Base-by-base conservation (phyloP, 2,797 vertebrate species). In the Hephaestus fuliginosus region DNA sequence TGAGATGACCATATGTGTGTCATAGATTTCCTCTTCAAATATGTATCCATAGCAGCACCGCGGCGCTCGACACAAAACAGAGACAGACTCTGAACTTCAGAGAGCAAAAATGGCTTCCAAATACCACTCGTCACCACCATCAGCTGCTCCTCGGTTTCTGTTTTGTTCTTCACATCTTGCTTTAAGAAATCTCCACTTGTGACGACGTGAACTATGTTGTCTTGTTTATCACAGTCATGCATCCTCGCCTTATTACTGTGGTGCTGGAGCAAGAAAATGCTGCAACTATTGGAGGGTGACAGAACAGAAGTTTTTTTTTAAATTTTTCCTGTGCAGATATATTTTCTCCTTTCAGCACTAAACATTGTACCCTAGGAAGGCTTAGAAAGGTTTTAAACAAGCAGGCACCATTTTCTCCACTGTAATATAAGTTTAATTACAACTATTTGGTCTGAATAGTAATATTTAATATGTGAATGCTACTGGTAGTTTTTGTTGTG, bases 1-100 rank as follows among this genome's bases (percentile, higher is more conserved):
- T 88, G 94, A 91, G 85, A 88, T 88, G 91, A 74, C 93, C 87
- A 64, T 89, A 74, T 90, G 91, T 91, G 89, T 91, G 88, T 90
- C 90, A 88, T 57, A 86, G 92, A 91, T 91, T 92, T 89, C 70
- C 76, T 79, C 60, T 73, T 84, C 77, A 88, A 89, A 76, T 76
- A 72, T 77, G 88, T 63, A 65, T 91, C 84, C 79, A 69, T 81
- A 46, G 82, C 67, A 77, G 84, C 80, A 1, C 36, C 12, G 28
- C 69, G 30, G 71, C 13, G 1, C 67, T 70, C 25, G 28, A 52
- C 83, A 79, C 74, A 75, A 84, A 90, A 78, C 86, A 88, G 83
- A 84, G 80, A 78, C 70, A 41, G 58, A 65, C 66, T 63, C 52
- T 28, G 60, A 70, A 51, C 71, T 76, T 60, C 53, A 22, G 46